Evolutionary conservation across 2,797 vertebrate genomes (phyloP).

Genomic region (Chaenodraco wilsoni): DNA sequence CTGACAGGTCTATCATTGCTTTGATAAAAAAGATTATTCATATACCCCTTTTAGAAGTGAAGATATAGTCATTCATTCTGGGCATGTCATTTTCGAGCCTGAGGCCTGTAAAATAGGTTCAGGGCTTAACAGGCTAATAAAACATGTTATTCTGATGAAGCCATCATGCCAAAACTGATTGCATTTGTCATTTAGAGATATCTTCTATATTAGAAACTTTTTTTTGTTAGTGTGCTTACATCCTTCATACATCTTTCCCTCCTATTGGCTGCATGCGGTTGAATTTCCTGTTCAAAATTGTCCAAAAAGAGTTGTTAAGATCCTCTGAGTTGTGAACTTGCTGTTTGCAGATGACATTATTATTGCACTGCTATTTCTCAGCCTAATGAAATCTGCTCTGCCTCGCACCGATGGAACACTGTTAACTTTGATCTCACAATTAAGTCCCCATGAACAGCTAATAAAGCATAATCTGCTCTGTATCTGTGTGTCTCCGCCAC

Average conservation of each 20-base stretch:
- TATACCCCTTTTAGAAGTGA: too few relatives aligned
- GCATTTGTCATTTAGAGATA: neutral
- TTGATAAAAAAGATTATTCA: too few relatives aligned
- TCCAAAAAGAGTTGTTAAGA: slow-evolving; percentile 26
- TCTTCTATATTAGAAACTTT: neutral
- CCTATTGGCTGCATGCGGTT: neutral
- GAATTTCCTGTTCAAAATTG: slow-evolving; percentile 24
- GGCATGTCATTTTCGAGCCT: too few relatives aligned
- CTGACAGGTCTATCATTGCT: too few relatives aligned
- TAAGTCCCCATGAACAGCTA: slow-evolving; percentile 78
- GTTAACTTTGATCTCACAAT: slow-evolving; percentile 81
- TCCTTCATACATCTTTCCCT: neutral
- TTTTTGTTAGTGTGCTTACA: neutral
- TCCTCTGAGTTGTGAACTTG: slow-evolving; percentile 23
- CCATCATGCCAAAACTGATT: neutral
- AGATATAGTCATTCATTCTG: too few relatives aligned
- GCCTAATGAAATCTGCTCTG: slow-evolving; percentile 72
- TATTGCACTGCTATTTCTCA: slow-evolving; percentile 69
- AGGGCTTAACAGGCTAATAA: too few relatives aligned
- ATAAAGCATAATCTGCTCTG: slow-evolving; percentile 78
- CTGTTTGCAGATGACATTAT: slow-evolving; percentile 49
- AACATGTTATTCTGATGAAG: neutral
- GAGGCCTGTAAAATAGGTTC: too few relatives aligned
- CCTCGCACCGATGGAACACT: slow-evolving; percentile 60
- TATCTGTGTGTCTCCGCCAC: slow-evolving; percentile 70